Evolutionary conservation across 2,113 vertebrate genomes (phyloP), one percentile per base, ranked within the genome.

Genomic region (Scopus umbretta): DNA sequence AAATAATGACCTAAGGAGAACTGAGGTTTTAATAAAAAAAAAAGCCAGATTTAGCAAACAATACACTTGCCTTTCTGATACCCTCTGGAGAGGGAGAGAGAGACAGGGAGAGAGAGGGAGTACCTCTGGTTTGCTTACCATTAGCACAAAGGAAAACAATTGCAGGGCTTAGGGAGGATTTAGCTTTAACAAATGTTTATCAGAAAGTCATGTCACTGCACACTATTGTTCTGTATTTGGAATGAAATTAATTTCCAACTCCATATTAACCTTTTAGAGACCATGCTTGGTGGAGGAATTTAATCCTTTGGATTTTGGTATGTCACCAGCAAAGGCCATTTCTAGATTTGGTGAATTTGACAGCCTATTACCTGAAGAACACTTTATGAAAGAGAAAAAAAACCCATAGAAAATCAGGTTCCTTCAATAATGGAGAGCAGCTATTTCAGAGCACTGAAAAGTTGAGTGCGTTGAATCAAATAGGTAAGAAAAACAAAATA

Each of bases 201-300:
- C 81, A 70, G 67, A 34, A 82, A 97, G 92, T 66, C 81, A 90
- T 62, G 74, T 80, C 95, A 87, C 63, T 92, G 58, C 78, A 76
- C 66, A 67, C 81, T 73, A n/a, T 86, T 95, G 86, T 87, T 94
- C 92, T 93, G 88, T 76, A 90, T 92, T 92, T 86, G 74, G 78
- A 91, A 76, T n/a, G 66, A 96, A 96, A 96, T 96, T 96, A 86
- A 96, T 92, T 97, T 95, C 74, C n/a, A 90, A 7, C 67, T 92
- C 80, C 18, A 47, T 10, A 81, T 91, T 96, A 92, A 95, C 91
- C 80, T 95, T 86, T 90, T 82, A 88, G 71, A 90, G 55, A 76
- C 79, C 43, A 29, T 73, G 38, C 45, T 32, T 47, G 42, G 63
- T 26, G 85, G 34, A 95, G 42, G n/a, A 91, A 90, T 75, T 92